These are phyloP conservation scores for Drosophila subsilvestris DNA, from an alignment of 2,888 invertebrate genomes.

Conservation along the genomic window DNA sequence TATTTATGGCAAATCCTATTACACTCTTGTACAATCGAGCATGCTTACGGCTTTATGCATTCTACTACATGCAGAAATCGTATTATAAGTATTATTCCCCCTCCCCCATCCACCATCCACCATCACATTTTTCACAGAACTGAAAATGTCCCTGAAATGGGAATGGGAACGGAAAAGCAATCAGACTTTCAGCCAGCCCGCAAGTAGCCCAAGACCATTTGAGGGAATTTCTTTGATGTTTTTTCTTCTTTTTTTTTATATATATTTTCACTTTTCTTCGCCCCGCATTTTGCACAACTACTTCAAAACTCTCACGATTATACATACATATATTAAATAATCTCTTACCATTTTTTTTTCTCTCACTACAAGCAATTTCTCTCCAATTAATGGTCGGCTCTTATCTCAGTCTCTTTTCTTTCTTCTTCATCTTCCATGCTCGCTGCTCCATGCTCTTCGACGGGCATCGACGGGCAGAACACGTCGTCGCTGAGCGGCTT, in stretches of 20 bases:
- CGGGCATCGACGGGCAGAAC: constrained; percentile 60
- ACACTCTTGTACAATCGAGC: constrained; percentile 28
- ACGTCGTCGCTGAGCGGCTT: constrained; percentile 77
- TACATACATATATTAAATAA: constrained; percentile 19
- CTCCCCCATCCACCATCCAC: too few relatives aligned
- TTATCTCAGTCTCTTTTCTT: constrained; percentile 32
- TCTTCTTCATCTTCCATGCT: constrained; percentile 14
- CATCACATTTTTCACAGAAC: background rate
- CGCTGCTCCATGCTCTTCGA: constrained; percentile 8
- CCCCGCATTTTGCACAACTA: background rate
- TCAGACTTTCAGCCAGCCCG: constrained; percentile 25
- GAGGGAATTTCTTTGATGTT: constrained; percentile 27
- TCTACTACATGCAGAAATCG: constrained; percentile 33
- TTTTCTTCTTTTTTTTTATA: background rate
- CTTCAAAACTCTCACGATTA: constrained; percentile 7
- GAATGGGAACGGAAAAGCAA: constrained; percentile 29
- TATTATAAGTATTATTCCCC: constrained; percentile 28
- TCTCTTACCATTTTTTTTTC: constrained; percentile 3
- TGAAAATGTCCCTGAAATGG: constrained; percentile 29
- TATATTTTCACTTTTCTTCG: background rate
- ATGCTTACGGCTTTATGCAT: constrained; percentile 24
- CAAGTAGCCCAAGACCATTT: constrained; percentile 32
- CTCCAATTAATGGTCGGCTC: constrained; percentile 47
- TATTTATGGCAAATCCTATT: constrained; percentile 26
- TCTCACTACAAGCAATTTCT: constrained; percentile 21